Conservation (phyloP, 2,797 vertebrate genomes). For the Chiloscyllium punctatum region DNA sequence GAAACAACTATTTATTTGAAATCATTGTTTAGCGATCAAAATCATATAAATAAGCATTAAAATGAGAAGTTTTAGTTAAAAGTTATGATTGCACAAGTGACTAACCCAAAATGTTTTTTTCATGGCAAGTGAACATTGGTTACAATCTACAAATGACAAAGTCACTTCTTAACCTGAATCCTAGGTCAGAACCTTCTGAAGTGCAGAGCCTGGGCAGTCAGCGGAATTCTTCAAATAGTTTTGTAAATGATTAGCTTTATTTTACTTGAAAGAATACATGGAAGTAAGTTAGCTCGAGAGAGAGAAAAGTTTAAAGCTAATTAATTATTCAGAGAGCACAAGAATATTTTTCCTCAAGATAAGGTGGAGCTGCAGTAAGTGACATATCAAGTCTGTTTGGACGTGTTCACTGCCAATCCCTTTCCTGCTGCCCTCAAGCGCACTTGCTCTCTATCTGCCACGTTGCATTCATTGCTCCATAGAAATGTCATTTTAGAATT, state of each 20-base stretch:
- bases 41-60: neutral
- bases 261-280: neutral
- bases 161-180: neutral
- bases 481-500: neutral
- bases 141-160: neutral
- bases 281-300: neutral
- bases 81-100: neutral
- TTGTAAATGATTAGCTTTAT: neutral
- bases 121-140: neutral
- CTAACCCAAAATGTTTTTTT: neutral
- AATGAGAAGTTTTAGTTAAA: neutral
- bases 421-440: neutral
- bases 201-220: neutral
- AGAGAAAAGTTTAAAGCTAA: neutral
- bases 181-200: neutral
- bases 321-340: neutral
- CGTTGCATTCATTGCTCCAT: neutral
- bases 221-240: neutral
- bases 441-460: neutral
- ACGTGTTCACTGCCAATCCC: neutral
- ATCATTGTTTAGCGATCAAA: too few species aligned
- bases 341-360: neutral
- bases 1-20: neutral
- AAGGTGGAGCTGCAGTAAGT: neutral
- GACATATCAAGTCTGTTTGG: neutral